phyloP scores from a whole-genome alignment of 2,113 vertebrate species.

The Oreochromis niloticus region DNA sequence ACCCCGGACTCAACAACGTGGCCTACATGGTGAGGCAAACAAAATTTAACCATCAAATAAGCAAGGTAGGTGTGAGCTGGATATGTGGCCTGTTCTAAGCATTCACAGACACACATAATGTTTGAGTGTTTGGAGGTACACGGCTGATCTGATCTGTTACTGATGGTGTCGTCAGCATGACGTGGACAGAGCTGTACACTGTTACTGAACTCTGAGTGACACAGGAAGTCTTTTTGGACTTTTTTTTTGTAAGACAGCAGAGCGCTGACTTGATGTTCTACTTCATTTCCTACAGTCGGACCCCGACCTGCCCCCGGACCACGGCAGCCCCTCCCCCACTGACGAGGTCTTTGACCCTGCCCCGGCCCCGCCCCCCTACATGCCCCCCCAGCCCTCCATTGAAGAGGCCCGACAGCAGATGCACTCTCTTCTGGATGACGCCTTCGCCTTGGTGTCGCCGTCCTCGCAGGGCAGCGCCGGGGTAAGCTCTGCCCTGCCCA shows the following conservation, averaged over 20 bases:
- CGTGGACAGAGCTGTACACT: background rate
- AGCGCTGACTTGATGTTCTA: background rate
- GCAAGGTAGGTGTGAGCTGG: background rate
- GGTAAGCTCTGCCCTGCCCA: slow-evolving; percentile 59
- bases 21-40: slow-evolving; percentile 86
- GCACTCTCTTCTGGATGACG: slow-evolving; percentile 94
- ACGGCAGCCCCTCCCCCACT: slow-evolving; percentile 76
- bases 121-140: background rate
- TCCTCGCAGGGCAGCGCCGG: slow-evolving; percentile 76
- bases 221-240: background rate
- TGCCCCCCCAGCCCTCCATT: slow-evolving; percentile 89
- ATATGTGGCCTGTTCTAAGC: background rate
- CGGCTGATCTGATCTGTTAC: background rate
- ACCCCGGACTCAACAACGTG: slow-evolving; percentile 93
- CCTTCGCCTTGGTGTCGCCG: slow-evolving; percentile 93
- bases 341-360: slow-evolving; percentile 78
- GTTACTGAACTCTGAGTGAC: background rate
- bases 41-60: background rate
- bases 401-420: slow-evolving; percentile 97
- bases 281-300: slow-evolving; percentile 77
- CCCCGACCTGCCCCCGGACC: slow-evolving; percentile 85
- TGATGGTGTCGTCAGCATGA: background rate
- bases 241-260: background rate
- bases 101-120: background rate
- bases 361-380: slow-evolving; percentile 77